Base-by-base conservation (phyloP, 2,797 vertebrate genomes). In the Rhinella marina region DNA sequence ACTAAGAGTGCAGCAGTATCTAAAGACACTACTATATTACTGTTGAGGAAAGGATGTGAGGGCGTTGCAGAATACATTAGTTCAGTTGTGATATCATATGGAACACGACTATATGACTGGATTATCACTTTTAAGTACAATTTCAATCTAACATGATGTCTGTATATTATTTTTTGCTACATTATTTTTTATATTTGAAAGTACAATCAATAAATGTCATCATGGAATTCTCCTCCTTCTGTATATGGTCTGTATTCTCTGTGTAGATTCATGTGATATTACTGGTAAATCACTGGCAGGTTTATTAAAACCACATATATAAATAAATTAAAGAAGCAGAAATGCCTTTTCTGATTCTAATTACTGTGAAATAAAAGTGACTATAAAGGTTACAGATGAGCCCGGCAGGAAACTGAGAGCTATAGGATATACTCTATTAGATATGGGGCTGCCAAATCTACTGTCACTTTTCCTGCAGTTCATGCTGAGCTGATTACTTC, bases 401-500 rank as follows among this genome's bases (percentile, higher is more conserved):
- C 85, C 73, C 84, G 61, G 84, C 19, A 72, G 87, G 85, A 80
- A 80, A 79, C 59, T 27, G 27, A 78, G 61, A 76, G 76, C 66
- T 61, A 61, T 76, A 81, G 72, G 29, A 85, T 89, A 87, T 66
- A 85, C 19, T 76, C 70, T 82, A 87, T 85, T 81, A 87, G 77
- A 87, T 84, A 87, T 87, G 61, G 78, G 82, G 48, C 79, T 90
- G 82, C 82, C 78, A 90, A 73, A 77, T 70, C 75, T 61, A 91
- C 1, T 61, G 68, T 80, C 64, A 76, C 17, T 90, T 86, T 86
- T 85, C 82, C 57, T 73, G 81, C 88, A 80, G 64, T 88, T 27
- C 68, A 78, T 90, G 41, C 84, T 86, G 0, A 89, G 81, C 81
- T 80, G 82, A 85, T 52, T 87, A 92, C 86, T 91, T 90, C 8